Conservation (phyloP, 2,888 invertebrate species). For the Caenorhabditis sinica region DNA sequence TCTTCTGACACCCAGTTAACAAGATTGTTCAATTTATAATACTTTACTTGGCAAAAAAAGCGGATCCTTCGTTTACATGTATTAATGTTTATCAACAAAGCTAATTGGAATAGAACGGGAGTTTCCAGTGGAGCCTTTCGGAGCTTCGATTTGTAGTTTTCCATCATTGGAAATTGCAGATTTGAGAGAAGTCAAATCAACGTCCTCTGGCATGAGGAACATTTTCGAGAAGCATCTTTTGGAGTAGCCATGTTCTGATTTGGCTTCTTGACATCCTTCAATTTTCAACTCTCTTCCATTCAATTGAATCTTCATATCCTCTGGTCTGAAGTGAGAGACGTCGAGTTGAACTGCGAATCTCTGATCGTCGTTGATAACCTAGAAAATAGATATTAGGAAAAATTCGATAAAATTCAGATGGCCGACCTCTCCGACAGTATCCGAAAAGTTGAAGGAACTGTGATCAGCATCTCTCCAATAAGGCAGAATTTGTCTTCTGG, state of each 20-base stretch:
- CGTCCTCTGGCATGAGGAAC: conserved; percentile 40
- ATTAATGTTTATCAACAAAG: conserved; percentile 32
- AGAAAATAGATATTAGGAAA: neutral
- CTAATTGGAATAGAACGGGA: conserved; percentile 50
- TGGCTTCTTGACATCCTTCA: conserved; percentile 45
- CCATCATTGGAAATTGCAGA: conserved; percentile 44
- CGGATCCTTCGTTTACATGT: no score
- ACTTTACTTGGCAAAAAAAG: no score
- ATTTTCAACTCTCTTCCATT: conserved; percentile 46
- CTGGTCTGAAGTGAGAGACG: conserved; percentile 53
- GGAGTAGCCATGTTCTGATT: conserved; percentile 46
- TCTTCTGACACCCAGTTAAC: no score
- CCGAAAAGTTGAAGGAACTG: conserved; percentile 22
- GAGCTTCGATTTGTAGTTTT: conserved; percentile 32
- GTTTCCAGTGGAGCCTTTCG: conserved; percentile 6
- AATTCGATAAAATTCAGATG: neutral
- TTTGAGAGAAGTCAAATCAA: conserved; percentile 26
- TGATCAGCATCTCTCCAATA: conserved; percentile 25
- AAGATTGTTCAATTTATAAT: no score
- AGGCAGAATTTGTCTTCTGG: neutral
- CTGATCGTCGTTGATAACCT: conserved; percentile 37
- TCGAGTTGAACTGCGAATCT: conserved; percentile 38
- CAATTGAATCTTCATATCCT: conserved; percentile 38
- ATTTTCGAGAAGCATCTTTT: conserved; percentile 36
- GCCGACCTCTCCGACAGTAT: conserved; percentile 13